Evolutionary conservation across 64 coral and sea anemone genomes (phyloP), one percentile per base, ranked within the genome.

Genomic region (Hydrozoanthus tunicans): DNA sequence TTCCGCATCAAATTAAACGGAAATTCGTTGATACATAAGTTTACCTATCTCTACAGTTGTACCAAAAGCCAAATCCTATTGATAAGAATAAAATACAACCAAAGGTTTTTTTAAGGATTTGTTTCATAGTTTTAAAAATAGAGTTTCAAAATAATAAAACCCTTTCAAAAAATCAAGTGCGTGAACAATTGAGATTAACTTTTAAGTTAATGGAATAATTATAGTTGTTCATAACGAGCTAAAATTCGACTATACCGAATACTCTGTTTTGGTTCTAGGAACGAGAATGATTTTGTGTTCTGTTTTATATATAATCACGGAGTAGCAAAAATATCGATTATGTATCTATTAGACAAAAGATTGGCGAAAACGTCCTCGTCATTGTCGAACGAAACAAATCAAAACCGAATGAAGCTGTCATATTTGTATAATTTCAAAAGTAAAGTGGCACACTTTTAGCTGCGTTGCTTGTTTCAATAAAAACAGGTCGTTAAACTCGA

Each of bases 201-300:
- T 74, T 88, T 7, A 88, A 88, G 23, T 73, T 88, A 74, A 74
- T 74, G 69, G 84, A 88, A 88, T 61, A 88, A 73, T 75, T 58
- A 73, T 32, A 88, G 69, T 88, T 14, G 84, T 57, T 51, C 23
- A 59, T 75, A 59, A 58, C 17, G 25, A 75, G 7, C 51, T 88
- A 9, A 6, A 14, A 56, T 11, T 59, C 10, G 72, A 53, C 26
- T 70, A 24, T 59, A 55, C 32, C 61, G 8, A 32, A 54, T 14
- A 62, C 15, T 15, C 65, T 52, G 17, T 55, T 24, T 11, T 75
- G 57, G 58, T 9, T 32, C 7, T 27, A 59, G 53, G 4, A 58
- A 86, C 56, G 13, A 26, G 3, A 6, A 14, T 72, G 10, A 43
- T 25, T 58, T 24, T 70, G 67, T 43, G 32, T 43, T 43, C 32